Evolutionary conservation across 2,888 invertebrate genomes (phyloP).

Genomic region (Drosophila aldrichi): DNA sequence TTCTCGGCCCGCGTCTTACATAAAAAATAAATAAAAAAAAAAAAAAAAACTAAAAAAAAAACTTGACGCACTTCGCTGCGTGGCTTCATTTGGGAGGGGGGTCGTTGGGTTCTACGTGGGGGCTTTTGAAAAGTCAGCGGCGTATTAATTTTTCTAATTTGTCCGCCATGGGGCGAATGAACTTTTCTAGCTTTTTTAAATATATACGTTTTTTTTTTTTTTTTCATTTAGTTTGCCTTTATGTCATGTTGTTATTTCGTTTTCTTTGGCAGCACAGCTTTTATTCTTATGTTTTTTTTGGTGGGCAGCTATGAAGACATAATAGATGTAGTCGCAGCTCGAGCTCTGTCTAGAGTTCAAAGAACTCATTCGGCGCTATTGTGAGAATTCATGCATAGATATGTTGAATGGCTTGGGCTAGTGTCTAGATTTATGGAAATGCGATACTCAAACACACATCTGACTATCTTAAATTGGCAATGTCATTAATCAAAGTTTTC

Average conservation of each 20-base stretch:
- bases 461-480: slow-evolving; percentile 60
- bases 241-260: slow-evolving; percentile 76
- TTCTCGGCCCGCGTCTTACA: slow-evolving; percentile 69
- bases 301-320: slow-evolving; percentile 70
- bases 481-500: slow-evolving; percentile 63
- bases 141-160: slow-evolving; percentile 80
- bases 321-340: slow-evolving; percentile 68
- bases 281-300: slow-evolving; percentile 22
- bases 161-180: slow-evolving; percentile 74
- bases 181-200: slow-evolving; percentile 60
- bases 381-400: slow-evolving; percentile 74
- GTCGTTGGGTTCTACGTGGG: slow-evolving; percentile 21
- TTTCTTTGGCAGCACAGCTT: slow-evolving; percentile 68
- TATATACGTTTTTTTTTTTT: slow-evolving; percentile 29
- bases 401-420: slow-evolving; percentile 48
- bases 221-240: slow-evolving; percentile 59
- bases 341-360: slow-evolving; percentile 57
- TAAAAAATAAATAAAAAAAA: slow-evolving; percentile 53
- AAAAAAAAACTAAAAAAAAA: slow-evolving; percentile 16
- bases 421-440: slow-evolving; percentile 67
- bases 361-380: slow-evolving; percentile 70
- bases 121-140: slow-evolving; percentile 63
- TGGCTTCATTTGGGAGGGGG: slow-evolving; percentile 26
- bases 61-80: slow-evolving; percentile 64
- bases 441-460: slow-evolving; percentile 50